Percentiles rank a stretch among this genome's conserved stretches.
Evolutionary conservation across 2,888 invertebrate species (phyloP).

Genomic region (Hermaeophaga mercurialis): DNA sequence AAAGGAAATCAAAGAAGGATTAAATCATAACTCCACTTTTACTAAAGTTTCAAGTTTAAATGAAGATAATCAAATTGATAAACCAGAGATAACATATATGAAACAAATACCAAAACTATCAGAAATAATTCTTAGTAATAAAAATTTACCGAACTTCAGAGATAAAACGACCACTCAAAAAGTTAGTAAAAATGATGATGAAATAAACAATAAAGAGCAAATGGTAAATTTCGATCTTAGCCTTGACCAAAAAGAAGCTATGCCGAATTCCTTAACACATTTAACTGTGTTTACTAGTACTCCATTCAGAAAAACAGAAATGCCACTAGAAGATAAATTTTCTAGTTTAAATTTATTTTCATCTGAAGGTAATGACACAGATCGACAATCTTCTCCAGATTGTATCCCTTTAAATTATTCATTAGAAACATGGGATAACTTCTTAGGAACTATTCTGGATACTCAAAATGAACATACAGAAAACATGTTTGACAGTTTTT

Average conservation of each 20-base stretch:
- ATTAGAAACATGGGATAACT: conserved; percentile 57
- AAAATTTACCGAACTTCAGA: neutral
- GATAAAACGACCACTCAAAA: neutral
- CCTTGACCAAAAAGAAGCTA: conserved; percentile 46
- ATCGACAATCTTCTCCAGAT: neutral
- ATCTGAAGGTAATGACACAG: conserved; percentile 18
- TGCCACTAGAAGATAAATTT: conserved; percentile 32
- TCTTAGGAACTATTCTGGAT: conserved; percentile 54
- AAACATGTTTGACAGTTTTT: conserved; percentile 49
- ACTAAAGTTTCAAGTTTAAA: too few relatives aligned
- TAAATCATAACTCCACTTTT: too few relatives aligned
- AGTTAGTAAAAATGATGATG: neutral
- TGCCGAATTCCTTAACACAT: conserved; percentile 50
- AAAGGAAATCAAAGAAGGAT: too few relatives aligned
- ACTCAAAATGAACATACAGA: conserved; percentile 44
- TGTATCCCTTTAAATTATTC: conserved; percentile 50
- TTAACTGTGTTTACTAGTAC: conserved; percentile 46
- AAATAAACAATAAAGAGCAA: too few relatives aligned
- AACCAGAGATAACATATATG: too few relatives aligned
- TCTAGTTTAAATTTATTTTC: conserved; percentile 39
- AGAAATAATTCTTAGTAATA: neutral
- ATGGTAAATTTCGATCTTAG: conserved; percentile 48
- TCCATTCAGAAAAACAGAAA: conserved; percentile 37
- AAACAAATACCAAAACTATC: neutral
- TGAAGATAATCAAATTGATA: too few relatives aligned